Evolutionary conservation across 2,888 invertebrate genomes (phyloP), one percentile per base, ranked within the genome.

Genomic region (Limnephilus rhombicus): DNA sequence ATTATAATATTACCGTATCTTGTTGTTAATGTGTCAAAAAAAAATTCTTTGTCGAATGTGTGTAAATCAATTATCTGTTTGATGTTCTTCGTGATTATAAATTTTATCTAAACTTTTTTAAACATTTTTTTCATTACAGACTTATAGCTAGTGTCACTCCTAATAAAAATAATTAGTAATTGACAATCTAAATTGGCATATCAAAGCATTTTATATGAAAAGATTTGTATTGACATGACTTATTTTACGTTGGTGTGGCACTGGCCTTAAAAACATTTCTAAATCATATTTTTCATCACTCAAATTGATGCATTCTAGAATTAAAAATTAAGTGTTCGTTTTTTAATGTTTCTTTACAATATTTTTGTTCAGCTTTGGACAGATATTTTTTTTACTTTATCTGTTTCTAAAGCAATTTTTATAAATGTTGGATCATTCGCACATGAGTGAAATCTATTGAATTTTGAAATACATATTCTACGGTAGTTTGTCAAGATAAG

Each of bases 101-200:
- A 31, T 34, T 37, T 83, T 83, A 13, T 45, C 45, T 45, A 45
- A 45, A 83, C 24, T 37, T 83, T 37, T 83, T 24, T 24, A 83
- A 83, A 83, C 37, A 37, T 83, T 83, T 83, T 83, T 83, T 83
- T 37, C 4, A 11, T 83, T 83, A 37, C 37, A 83, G 11, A 68
- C n/a, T 5, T 18, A 68, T 24, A 68, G 11, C 68, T 9, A 1
- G 24, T 68, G 68, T 24, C 68, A 68, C 24, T 24, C 24, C 68
- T 68, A 68, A 68, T 68, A 9, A 18, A 37, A 68, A 9, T 68
- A 68, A 24, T 7, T 24, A 18, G 68, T 24, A 18, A 68, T 4
- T 24, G 18, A 4, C n/a, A 68, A 24, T 68, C 68, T 1, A 68
- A 9, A 68, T 24, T 68, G 2, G 68, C 24, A 0, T 24, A 7